Conservation (phyloP, 2,797 vertebrate species). For the Tokudaia muenninki region DNA sequence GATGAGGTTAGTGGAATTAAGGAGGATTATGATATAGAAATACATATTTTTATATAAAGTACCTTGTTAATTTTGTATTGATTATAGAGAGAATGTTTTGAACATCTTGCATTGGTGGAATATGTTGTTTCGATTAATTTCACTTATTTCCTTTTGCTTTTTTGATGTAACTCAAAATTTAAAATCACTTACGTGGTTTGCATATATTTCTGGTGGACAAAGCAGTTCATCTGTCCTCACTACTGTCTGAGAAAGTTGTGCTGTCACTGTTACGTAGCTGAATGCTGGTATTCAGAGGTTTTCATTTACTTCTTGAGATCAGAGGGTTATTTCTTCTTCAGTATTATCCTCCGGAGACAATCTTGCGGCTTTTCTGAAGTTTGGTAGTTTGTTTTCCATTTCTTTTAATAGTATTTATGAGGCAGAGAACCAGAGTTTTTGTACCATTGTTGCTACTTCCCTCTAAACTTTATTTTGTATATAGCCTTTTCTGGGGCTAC, state of each 20-base stretch:
- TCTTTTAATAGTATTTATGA: not conserved
- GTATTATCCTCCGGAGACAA: not conserved
- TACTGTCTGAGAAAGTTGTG: not conserved
- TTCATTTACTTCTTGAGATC: not conserved
- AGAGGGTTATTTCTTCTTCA: not conserved
- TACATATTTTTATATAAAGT: not conserved
- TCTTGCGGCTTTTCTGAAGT: not conserved
- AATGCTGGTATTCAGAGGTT: conserved; percentile 6
- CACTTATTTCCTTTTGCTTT: conserved; percentile 27
- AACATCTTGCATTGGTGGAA: conserved; percentile 16
- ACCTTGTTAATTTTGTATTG: not conserved
- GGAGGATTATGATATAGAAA: not conserved
- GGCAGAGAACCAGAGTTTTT: not conserved
- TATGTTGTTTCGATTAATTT: not conserved
- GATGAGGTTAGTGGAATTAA: not conserved
- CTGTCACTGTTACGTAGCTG: not conserved
- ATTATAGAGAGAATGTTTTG: conserved; percentile 7
- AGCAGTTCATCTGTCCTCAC: not conserved
- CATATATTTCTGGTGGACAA: not conserved
- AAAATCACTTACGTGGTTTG: not conserved
- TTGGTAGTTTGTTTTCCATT: conserved; percentile 11
- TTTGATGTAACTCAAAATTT: conserved; percentile 3
- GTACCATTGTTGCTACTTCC: not conserved
- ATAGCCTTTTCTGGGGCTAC: not conserved
- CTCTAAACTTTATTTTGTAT: not conserved